A percentile compares a stretch with the other conserved stretches of the same genome.
phyloP scores from a whole-genome alignment of 2,888 invertebrate species.

The Petrolisthes cinctipes region DNA sequence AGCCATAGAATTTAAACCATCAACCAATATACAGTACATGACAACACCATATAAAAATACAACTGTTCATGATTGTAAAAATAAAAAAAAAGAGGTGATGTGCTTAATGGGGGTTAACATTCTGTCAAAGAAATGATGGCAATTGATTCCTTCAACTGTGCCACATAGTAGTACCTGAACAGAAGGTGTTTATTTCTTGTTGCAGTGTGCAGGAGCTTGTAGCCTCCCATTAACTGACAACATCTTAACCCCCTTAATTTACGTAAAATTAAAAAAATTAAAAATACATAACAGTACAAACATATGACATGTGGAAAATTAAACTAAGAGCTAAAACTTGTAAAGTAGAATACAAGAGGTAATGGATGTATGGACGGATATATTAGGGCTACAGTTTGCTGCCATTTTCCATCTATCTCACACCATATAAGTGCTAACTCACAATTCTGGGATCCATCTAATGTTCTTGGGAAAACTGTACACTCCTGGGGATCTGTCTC shows the following conservation, averaged over 20 bases:
- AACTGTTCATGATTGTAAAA: slow-evolving; percentile 8
- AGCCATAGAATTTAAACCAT: not conserved
- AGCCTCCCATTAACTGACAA: too few species aligned
- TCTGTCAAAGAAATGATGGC: too few species aligned
- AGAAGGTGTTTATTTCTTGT: too few species aligned
- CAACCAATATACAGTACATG: slow-evolving; percentile 28
- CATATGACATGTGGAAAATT: not conserved
- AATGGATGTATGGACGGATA: not conserved
- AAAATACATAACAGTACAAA: slow-evolving; percentile 1
- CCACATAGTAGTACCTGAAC: too few species aligned
- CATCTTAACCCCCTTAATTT: not conserved
- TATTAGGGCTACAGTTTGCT: not conserved
- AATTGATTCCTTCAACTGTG: too few species aligned
- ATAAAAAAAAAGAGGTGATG: not conserved
- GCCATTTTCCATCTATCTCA: not conserved
- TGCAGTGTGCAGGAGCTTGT: too few species aligned
- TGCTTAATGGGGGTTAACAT: not conserved
- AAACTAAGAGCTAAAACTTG: not conserved
- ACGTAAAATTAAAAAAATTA: not conserved
- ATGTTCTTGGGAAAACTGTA: too few species aligned
- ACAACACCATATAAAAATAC: slow-evolving; percentile 25
- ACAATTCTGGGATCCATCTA: too few species aligned
- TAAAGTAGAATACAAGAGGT: not conserved
- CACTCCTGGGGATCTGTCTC: too few species aligned
- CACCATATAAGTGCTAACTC: too few species aligned